Conservation (phyloP, 2,888 invertebrate species). For the Eubasilissa splendida region DNA sequence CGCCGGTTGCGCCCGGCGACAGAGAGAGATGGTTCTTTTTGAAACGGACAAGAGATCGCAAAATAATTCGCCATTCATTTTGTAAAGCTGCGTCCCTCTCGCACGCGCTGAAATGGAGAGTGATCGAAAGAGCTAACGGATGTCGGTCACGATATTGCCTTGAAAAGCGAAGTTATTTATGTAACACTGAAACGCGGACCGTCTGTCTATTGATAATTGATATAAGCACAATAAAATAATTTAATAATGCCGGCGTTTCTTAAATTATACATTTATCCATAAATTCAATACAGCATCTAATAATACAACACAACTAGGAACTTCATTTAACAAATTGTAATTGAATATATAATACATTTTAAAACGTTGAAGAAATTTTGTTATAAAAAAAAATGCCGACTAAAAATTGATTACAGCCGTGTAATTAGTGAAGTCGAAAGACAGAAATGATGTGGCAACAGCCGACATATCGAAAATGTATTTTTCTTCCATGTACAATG, state of each 20-base stretch:
- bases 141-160: conserved; percentile 59
- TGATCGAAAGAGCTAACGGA: conserved; percentile 49
- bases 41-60: conserved; percentile 23
- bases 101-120: conserved; percentile 50
- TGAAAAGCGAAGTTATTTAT: conserved; percentile 54
- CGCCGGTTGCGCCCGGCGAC: conserved; percentile 5
- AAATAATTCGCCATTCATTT: conserved; percentile 53
- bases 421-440: too few relatives aligned
- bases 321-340: too few relatives aligned
- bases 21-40: conserved; percentile 37
- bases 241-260: background rate
- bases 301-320: too few relatives aligned
- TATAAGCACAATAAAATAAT: background rate
- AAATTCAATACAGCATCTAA: too few relatives aligned
- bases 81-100: conserved; percentile 53
- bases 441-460: too few relatives aligned
- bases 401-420: too few relatives aligned
- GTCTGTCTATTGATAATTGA: background rate
- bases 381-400: too few relatives aligned
- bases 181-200: conserved; percentile 10
- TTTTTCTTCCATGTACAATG: too few relatives aligned
- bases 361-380: too few relatives aligned
- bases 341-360: too few relatives aligned
- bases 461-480: too few relatives aligned
- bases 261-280: too few relatives aligned